Percentiles rank a stretch among this genome's conserved stretches.
phyloP scores from a whole-genome alignment of 2,797 vertebrate species.

The Huso huso region DNA sequence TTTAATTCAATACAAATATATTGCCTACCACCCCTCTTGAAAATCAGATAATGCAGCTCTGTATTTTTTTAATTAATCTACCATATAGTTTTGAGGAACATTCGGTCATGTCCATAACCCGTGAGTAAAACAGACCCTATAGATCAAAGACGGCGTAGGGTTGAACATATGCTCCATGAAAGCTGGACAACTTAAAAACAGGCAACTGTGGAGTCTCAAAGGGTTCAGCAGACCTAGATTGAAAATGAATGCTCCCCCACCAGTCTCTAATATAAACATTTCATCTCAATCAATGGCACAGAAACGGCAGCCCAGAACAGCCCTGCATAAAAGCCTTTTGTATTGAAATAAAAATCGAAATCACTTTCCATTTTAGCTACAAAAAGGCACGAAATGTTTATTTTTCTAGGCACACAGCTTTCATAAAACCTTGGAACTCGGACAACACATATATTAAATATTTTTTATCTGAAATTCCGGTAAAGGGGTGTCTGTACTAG shows the following conservation, averaged over 20 bases:
- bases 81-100: too few relatives aligned
- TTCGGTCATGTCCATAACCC: too few relatives aligned
- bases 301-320: constrained; percentile 12
- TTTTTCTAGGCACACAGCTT: constrained; percentile 26
- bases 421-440: constrained; percentile 15
- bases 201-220: constrained; percentile 8
- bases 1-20: too few relatives aligned
- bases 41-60: too few relatives aligned
- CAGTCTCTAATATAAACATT: constrained; percentile 31
- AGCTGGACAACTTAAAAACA: too few relatives aligned
- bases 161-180: too few relatives aligned
- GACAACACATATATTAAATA: constrained; percentile 26
- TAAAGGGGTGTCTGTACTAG: constrained; percentile 15
- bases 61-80: too few relatives aligned
- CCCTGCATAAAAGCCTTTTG: constrained; percentile 21
- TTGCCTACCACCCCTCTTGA: too few relatives aligned
- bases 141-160: too few relatives aligned
- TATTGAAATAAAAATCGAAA: constrained; percentile 21
- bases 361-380: constrained; percentile 32
- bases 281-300: constrained; percentile 25
- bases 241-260: constrained; percentile 21
- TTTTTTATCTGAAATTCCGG: constrained; percentile 25
- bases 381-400: constrained; percentile 28
- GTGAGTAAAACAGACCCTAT: too few relatives aligned
- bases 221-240: constrained; percentile 12